Base-by-base conservation (phyloP, 2,888 invertebrate genomes). In the Geotrupes spiniger region DNA sequence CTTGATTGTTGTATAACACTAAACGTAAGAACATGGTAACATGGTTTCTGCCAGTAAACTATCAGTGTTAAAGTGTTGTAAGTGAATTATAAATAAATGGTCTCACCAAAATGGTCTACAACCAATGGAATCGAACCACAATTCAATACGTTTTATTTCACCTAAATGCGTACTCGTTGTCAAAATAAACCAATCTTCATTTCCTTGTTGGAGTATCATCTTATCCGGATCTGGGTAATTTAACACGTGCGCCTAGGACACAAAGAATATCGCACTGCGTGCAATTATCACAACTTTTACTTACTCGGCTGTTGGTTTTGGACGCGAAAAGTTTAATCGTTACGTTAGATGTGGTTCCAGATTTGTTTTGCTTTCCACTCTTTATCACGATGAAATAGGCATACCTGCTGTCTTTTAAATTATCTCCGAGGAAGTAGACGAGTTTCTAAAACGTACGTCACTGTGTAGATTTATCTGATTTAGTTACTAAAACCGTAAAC, bases 151-250 rank as follows among this genome's bases (percentile, higher is more conserved):
- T 2, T 31, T 36, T 2, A 62, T 26, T 8, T 53, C 40, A 1
- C 60, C 62, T 6, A 62, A 47, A 46, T 61, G 43, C 4, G 21
- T 29, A 8, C 21, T 33, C 4, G 51, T 40, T 5, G 59, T 48
- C 28, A 62, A 29, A 2, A 60, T 47, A 29, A 61, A 57, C 54
- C 53, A 54, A 27, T 61, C 57, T 28, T 51, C 46, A 6, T 40
- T 38, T 8, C 52, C 53, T 41, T 47, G 45, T 51, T 62, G 61
- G 12, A 62, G 36, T 3, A 62, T 41, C 28, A 28, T 50, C 14
- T 49, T 53, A 21, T 58, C 46, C 1, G 61, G 59, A 51, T 62
- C 62, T 1, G 62, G 62, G 46, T 56, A 62, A 47, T 62, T 62
- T 2, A 62, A 21, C 2, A 61, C 45, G 17, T 61, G 59, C 1